Percentiles rank a stretch among this genome's conserved stretches.
Conservation (phyloP, 2,888 invertebrate species). For the Ochropleura leucogaster region DNA sequence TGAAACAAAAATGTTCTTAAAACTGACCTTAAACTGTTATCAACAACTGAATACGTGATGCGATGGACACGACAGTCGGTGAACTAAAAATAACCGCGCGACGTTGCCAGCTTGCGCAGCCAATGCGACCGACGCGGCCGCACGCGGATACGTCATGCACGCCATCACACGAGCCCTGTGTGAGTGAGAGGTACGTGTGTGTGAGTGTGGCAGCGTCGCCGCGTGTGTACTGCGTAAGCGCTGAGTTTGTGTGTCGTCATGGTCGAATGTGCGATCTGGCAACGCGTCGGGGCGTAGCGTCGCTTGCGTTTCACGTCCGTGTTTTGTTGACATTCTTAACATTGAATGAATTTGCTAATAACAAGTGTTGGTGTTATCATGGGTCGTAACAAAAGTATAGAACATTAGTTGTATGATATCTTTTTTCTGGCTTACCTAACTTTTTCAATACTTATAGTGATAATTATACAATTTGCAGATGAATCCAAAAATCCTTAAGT, state of each 20-base stretch:
- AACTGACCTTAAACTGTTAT: slow-evolving; percentile 12
- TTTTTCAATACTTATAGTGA: too few species aligned
- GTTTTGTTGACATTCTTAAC: slow-evolving; percentile 42
- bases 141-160: slow-evolving; percentile 30
- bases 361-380: too few species aligned
- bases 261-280: slow-evolving; percentile 49
- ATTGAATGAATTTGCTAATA: neutral
- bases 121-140: slow-evolving; percentile 61
- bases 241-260: slow-evolving; percentile 54
- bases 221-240: slow-evolving; percentile 29
- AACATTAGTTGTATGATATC: too few species aligned
- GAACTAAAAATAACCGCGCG: slow-evolving; percentile 59
- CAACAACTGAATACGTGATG: slow-evolving; percentile 48
- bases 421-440: too few species aligned
- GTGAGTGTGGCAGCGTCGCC: slow-evolving; percentile 20
- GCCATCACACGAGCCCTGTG: slow-evolving; percentile 9
- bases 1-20: neutral
- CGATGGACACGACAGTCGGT: slow-evolving; percentile 61
- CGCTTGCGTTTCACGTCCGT: slow-evolving; percentile 18
- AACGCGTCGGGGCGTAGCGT: slow-evolving; percentile 28
- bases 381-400: too few species aligned
- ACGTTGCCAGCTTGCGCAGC: slow-evolving; percentile 56
- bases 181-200: slow-evolving; percentile 2
- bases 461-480: too few species aligned
- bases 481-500: too few species aligned